A percentile compares a stretch with the other conserved stretches of the same genome.
phyloP scores from a whole-genome alignment of 2,888 invertebrate genomes.

The Pseudeuparius sepicola region DNA sequence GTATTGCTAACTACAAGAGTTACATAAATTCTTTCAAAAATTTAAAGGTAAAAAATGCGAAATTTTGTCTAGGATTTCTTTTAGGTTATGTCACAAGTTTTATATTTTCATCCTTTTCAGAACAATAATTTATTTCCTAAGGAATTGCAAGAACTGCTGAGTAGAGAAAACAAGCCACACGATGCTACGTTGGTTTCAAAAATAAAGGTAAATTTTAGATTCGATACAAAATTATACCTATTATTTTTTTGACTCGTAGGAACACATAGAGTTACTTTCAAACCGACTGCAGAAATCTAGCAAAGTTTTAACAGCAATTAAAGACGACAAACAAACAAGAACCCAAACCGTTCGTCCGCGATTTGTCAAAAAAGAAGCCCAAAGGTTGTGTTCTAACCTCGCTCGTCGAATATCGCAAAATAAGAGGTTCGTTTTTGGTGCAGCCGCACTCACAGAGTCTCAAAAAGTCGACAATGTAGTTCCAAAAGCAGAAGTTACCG shows the following conservation, averaged over 20 bases:
- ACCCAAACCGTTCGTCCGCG: too few relatives aligned
- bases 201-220: neutral
- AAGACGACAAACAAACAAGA: too few relatives aligned
- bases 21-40: conserved; percentile 15
- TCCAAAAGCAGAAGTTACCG: conserved; percentile 15
- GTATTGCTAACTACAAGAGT: conserved; percentile 15
- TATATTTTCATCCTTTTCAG: too few relatives aligned
- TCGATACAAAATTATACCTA: conserved; percentile 2
- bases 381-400: too few relatives aligned
- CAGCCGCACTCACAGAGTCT: conserved; percentile 8
- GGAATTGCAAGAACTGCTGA: too few relatives aligned
- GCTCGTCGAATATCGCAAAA: too few relatives aligned
- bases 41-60: conserved; percentile 11
- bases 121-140: neutral
- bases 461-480: conserved; percentile 11
- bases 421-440: too few relatives aligned
- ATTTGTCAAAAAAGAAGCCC: conserved; percentile 20
- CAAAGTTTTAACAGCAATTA: conserved; percentile 14
- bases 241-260: too few relatives aligned
- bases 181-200: conserved; percentile 1
- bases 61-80: neutral
- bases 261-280: too few relatives aligned
- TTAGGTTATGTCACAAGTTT: too few relatives aligned
- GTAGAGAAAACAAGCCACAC: too few relatives aligned
- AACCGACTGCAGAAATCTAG: conserved; percentile 7